phyloP scores from a whole-genome alignment of 2,888 invertebrate genomes.

The Machimus atricapillus region DNA sequence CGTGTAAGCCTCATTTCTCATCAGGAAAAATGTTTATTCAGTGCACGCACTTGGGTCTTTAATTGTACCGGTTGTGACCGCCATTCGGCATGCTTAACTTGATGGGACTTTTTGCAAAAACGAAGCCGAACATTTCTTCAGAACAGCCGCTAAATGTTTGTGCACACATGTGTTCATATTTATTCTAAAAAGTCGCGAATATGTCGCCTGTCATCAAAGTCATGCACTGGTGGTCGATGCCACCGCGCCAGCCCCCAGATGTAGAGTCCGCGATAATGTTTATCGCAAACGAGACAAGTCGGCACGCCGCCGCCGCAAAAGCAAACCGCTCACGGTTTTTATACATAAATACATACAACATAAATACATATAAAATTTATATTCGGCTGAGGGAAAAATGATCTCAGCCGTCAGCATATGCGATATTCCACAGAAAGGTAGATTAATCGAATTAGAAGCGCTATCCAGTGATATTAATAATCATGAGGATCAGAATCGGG shows the following conservation, averaged over 20 bases:
- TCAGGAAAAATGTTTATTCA: not conserved
- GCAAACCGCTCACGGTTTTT: slow-evolving; percentile 1
- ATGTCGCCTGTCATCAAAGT: slow-evolving; percentile 37
- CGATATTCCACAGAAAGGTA: slow-evolving; percentile 5
- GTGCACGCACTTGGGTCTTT: not conserved
- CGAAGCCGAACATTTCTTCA: not conserved
- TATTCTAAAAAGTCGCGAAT: slow-evolving; percentile 31
- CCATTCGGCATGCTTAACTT: not conserved
- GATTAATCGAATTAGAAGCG: slow-evolving; percentile 32
- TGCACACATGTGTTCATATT: slow-evolving; percentile 27
- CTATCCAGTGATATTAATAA: slow-evolving; percentile 24
- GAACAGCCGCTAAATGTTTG: not conserved
- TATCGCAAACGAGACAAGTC: slow-evolving; percentile 28
- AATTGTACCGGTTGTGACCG: slow-evolving; percentile 13
- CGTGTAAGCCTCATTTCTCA: not conserved
- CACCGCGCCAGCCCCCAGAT: slow-evolving; percentile 1
- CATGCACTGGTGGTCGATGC: slow-evolving; percentile 7
- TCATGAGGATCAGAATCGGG: not conserved
- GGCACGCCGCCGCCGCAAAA: not conserved
- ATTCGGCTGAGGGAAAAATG: not conserved
- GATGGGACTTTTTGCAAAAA: not conserved
- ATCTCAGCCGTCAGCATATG: not conserved
- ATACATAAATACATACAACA: too few relatives aligned
- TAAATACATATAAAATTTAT: not conserved
- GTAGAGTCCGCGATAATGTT: slow-evolving; percentile 14